Conservation (phyloP, 2,888 invertebrate genomes). For the Ormyrus nitidulus region DNA sequence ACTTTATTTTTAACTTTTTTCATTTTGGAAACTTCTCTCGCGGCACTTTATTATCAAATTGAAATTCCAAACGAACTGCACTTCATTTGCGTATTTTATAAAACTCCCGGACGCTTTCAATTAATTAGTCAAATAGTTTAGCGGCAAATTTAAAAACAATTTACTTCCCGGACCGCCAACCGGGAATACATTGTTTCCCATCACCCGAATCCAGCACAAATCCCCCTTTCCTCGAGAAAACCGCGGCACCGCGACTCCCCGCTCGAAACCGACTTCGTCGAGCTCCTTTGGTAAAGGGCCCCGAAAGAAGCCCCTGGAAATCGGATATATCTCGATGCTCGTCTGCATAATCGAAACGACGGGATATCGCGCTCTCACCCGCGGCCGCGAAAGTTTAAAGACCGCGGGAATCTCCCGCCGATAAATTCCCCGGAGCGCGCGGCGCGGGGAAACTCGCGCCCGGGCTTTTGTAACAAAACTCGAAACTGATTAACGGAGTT, state of each 20-base stretch:
- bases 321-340: background rate
- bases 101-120: too few species aligned
- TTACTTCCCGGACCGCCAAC: too few species aligned
- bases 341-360: slow-evolving; percentile 21
- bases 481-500: slow-evolving; percentile 53
- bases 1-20: too few species aligned
- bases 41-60: too few species aligned
- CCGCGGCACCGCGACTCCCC: background rate
- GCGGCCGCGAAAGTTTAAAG: slow-evolving; percentile 40
- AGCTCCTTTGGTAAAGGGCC: background rate
- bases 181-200: too few species aligned
- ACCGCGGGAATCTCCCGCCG: slow-evolving; percentile 26
- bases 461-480: slow-evolving; percentile 48
- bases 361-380: background rate
- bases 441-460: background rate
- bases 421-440: background rate
- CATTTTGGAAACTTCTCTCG: too few species aligned
- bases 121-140: too few species aligned
- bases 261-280: background rate
- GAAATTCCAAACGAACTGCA: too few species aligned
- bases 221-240: background rate
- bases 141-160: too few species aligned
- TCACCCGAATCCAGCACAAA: too few species aligned
- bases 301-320: background rate
- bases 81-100: too few species aligned